Conservation (phyloP, 2,888 invertebrate species). For the Campopleginae sp. region DNA sequence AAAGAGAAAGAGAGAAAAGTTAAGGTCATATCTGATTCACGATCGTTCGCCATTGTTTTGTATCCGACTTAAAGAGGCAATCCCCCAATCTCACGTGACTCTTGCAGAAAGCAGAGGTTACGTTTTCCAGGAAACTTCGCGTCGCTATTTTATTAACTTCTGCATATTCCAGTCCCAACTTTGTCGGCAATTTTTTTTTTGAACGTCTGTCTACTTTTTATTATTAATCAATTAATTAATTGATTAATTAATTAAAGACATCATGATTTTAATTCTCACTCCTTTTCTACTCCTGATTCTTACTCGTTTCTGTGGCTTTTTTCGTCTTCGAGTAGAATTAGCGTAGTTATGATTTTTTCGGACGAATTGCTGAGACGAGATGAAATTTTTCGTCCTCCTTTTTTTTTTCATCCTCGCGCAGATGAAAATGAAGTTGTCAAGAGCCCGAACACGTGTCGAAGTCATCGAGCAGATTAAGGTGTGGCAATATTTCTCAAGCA, state of each 20-base stretch:
- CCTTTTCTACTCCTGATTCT: background rate
- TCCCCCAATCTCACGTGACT: constrained; percentile 63
- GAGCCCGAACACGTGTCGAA: too few relatives aligned
- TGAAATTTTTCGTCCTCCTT: too few relatives aligned
- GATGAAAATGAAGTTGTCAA: too few relatives aligned
- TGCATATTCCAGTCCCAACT: background rate
- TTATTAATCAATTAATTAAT: background rate
- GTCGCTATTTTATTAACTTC: constrained; percentile 6
- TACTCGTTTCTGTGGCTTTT: background rate
- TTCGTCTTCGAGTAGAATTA: background rate
- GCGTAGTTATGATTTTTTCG: background rate
- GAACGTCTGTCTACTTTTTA: too few relatives aligned
- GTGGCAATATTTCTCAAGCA: background rate
- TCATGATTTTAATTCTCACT: too few relatives aligned
- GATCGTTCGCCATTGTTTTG: constrained; percentile 70
- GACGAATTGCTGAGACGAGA: background rate
- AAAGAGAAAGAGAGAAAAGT: background rate
- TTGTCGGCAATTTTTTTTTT: background rate
- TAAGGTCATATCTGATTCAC: constrained; percentile 67
- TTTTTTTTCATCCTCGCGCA: too few relatives aligned
- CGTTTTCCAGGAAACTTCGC: constrained; percentile 28
- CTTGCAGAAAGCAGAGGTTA: constrained; percentile 52
- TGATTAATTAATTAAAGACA: too few relatives aligned
- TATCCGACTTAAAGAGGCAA: constrained; percentile 50
- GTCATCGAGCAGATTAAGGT: background rate